Percentiles rank a stretch among this genome's conserved stretches.
Conservation (phyloP, 2,113 vertebrate genomes). For the Zosterops lateralis region DNA sequence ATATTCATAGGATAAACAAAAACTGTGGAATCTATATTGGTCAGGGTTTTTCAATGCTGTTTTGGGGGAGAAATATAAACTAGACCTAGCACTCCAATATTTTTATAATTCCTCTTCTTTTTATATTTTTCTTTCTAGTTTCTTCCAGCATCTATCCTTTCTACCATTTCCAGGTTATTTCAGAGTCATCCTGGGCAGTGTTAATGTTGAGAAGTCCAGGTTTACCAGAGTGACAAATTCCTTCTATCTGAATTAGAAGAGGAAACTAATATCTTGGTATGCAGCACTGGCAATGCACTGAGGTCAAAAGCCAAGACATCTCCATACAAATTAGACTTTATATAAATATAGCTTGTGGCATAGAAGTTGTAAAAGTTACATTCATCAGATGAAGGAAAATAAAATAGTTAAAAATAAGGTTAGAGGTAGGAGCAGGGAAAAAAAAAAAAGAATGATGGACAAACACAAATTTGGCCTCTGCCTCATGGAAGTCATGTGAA, state of each 20-base stretch:
- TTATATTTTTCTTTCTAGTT: background rate
- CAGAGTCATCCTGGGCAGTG: background rate
- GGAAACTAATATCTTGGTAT: background rate
- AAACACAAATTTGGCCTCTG: background rate
- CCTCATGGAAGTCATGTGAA: background rate
- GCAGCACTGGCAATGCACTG: background rate
- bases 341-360: background rate
- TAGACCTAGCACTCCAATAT: background rate
- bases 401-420: background rate
- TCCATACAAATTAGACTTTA: background rate
- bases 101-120: background rate
- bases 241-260: background rate
- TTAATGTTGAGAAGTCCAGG: background rate
- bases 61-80: background rate
- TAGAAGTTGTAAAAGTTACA: background rate
- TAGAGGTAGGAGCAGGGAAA: background rate
- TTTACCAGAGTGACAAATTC: background rate
- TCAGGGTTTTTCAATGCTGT: background rate
- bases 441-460: background rate
- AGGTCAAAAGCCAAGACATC: background rate
- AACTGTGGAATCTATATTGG: background rate
- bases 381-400: background rate
- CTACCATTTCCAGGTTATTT: background rate
- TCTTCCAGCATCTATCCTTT: background rate
- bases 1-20: background rate